Evolutionary conservation across 37 sponge, comb jelly and placozoan genomes (phyloP), one percentile per base, ranked within the genome.

Genomic region (Beroe forskalii): DNA sequence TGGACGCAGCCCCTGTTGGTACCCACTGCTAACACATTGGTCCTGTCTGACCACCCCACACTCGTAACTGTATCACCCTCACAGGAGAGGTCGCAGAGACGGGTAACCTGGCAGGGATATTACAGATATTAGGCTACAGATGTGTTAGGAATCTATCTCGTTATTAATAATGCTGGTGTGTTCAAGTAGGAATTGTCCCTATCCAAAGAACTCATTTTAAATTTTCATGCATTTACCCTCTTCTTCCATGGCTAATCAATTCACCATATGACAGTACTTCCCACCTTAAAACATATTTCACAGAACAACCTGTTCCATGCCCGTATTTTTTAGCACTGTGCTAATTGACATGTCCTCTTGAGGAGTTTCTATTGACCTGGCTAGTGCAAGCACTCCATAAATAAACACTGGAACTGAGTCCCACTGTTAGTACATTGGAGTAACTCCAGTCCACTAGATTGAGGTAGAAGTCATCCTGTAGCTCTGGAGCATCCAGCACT

Each of bases 401-500:
- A 25, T 92, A 92, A 17, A 92, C 90, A 76, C 69, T 62, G 17
- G 90, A 12, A 61, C 92, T 90, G 6, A 92, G 67, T 36, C 90
- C 92, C 25, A 92, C 92, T 22, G 76, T 66, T n/a, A 92, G 60
- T 22, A 92, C 90, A 38, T 92, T 92, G 23, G 39, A 55, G 22
- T 60, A 44, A n/a, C 89, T 80, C 92, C 92, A 92, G 44, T 92
- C 92, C 1, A 92, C 89, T 8, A 92, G 61, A 37, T 92, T 92
- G 20, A 92, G 90, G 39, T 92, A 92, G 67, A 92, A 92, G 37
- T 92, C 92, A 48, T 92, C 92, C 72, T 92, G 92, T 27, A 92
- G 60, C 17, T 92, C 92, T n/a, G 92, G 92, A 28, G 92, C 92
- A 48, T 92, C 92, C 55, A 92, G 61, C 32, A 92, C 76, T 62